These are phyloP conservation scores for Psittacula echo DNA, from an alignment of 2,797 vertebrate genomes.

Conservation along the genomic window DNA sequence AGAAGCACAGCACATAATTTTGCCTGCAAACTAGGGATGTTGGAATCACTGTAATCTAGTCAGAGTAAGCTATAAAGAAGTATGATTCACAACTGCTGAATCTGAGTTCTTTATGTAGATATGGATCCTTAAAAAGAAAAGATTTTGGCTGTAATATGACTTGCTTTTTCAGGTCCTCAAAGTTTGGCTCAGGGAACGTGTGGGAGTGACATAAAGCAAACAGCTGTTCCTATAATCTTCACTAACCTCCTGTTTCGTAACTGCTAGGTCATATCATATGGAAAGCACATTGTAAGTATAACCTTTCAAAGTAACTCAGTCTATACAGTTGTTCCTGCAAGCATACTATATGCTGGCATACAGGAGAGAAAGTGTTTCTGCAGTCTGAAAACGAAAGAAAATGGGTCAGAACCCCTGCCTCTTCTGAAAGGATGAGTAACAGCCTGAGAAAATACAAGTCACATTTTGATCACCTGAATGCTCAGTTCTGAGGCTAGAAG, in stretches of 20 bases:
- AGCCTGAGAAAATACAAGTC: background rate
- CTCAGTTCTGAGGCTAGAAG: background rate
- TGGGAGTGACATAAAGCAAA: slow-evolving; percentile 22
- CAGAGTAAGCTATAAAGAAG: background rate
- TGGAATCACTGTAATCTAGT: background rate
- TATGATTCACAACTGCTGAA: background rate
- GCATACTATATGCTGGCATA: background rate
- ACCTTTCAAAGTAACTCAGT: slow-evolving; percentile 36
- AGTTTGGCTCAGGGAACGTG: background rate
- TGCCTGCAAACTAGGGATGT: background rate
- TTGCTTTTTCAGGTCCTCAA: background rate
- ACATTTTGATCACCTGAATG: background rate
- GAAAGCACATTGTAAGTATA: slow-evolving; percentile 29
- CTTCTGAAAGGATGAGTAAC: background rate
- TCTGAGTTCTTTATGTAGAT: background rate
- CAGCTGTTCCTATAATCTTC: slow-evolving; percentile 53
- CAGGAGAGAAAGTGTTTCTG: background rate
- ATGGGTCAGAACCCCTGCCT: background rate
- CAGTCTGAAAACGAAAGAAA: slow-evolving; percentile 4
- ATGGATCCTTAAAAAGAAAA: background rate
- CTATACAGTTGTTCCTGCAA: slow-evolving; percentile 30
- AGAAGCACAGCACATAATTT: background rate
- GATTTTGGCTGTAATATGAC: background rate
- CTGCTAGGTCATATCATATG: slow-evolving; percentile 18
- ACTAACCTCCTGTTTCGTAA: slow-evolving; percentile 33